Conservation (phyloP, 2,888 invertebrate genomes). For the Quadroppia sp. region DNA sequence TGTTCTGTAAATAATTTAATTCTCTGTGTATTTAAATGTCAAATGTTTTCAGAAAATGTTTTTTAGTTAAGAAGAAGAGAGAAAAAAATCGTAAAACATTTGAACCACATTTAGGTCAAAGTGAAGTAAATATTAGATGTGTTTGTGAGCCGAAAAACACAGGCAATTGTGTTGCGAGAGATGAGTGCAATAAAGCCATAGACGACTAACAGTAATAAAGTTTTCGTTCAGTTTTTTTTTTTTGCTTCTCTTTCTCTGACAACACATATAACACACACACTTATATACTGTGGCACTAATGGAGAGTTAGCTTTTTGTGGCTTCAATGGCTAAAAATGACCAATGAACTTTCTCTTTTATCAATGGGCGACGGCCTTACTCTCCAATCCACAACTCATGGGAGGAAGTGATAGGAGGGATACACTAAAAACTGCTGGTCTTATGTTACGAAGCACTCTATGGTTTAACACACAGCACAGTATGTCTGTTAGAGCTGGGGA, state of each 20-base stretch:
- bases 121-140: neutral
- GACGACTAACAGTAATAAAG: slow-evolving; percentile 30
- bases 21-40: neutral
- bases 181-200: slow-evolving; percentile 35
- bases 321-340: slow-evolving; percentile 20
- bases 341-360: slow-evolving; percentile 33
- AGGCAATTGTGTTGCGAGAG: slow-evolving; percentile 9
- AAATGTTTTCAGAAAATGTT: neutral
- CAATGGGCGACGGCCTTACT: slow-evolving; percentile 34
- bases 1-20: too few relatives aligned
- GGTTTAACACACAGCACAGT: too few relatives aligned
- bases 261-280: neutral
- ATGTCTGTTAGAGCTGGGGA: neutral
- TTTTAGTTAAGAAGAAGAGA: neutral
- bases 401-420: slow-evolving; percentile 37
- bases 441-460: neutral
- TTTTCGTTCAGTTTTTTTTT: slow-evolving; percentile 28
- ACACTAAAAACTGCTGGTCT: slow-evolving; percentile 22
- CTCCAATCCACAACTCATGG: slow-evolving; percentile 28
- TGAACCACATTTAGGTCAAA: slow-evolving; percentile 22
- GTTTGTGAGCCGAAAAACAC: neutral
- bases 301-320: slow-evolving; percentile 34
- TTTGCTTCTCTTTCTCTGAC: neutral
- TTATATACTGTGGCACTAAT: slow-evolving; percentile 25
- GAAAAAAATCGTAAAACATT: slow-evolving; percentile 1